Evolutionary conservation across 1,140 invertebrate species (phyloP).

Genomic region (Cylas formicarius): DNA sequence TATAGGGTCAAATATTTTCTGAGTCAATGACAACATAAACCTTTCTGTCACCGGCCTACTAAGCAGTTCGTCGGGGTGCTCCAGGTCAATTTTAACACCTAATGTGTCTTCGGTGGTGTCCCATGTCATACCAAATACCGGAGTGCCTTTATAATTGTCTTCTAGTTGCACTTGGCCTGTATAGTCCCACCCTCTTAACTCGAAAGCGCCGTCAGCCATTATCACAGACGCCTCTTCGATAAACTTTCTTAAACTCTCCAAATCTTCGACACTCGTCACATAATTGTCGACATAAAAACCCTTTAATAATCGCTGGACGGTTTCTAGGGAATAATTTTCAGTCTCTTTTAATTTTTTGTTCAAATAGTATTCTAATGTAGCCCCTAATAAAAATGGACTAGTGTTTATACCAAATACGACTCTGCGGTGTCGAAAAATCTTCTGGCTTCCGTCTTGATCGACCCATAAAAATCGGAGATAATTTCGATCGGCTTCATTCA

Average conservation of each 20-base stretch:
- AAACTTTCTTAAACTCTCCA: neutral
- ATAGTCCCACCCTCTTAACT: slow-evolving; percentile 28
- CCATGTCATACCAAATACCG: too few species aligned
- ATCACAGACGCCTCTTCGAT: slow-evolving; percentile 11
- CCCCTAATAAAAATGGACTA: slow-evolving; percentile 25
- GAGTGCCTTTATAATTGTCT: too few species aligned
- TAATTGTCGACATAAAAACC: slow-evolving; percentile 33
- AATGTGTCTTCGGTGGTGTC: too few species aligned
- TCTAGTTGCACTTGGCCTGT: too few species aligned
- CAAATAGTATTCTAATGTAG: slow-evolving; percentile 12
- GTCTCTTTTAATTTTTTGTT: neutral
- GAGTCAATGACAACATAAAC: slow-evolving; percentile 21
- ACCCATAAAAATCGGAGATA: slow-evolving; percentile 38
- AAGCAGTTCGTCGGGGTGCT: too few species aligned
- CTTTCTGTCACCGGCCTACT: slow-evolving; percentile 23
- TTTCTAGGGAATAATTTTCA: neutral
- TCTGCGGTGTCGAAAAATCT: slow-evolving; percentile 31
- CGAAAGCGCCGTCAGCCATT: slow-evolving; percentile 24
- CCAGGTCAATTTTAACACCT: too few species aligned
- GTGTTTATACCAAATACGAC: slow-evolving; percentile 30
- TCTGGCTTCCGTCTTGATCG: slow-evolving; percentile 12
- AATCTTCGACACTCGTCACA: slow-evolving; percentile 11
- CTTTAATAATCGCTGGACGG: slow-evolving; percentile 3
- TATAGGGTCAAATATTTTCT: slow-evolving; percentile 29
- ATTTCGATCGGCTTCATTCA: slow-evolving; percentile 31